A percentile compares a stretch with the other conserved stretches of the same genome.
These are phyloP conservation scores for Caenorhabditis zanzibari DNA, from an alignment of 2,888 invertebrate genomes.

Conservation along the genomic window DNA sequence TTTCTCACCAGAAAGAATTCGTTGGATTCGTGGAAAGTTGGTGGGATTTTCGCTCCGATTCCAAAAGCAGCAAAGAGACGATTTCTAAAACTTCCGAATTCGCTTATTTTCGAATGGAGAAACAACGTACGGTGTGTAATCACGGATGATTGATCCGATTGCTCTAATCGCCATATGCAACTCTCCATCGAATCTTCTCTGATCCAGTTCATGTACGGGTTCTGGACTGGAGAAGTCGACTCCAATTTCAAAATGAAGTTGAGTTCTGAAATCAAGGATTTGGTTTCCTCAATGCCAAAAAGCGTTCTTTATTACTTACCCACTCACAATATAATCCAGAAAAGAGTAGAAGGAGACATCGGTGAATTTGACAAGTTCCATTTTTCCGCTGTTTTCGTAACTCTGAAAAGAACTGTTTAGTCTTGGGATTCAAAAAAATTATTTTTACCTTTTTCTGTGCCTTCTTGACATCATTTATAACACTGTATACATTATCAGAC, in stretches of 20 bases:
- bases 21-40: constrained; percentile 80
- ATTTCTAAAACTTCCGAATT: constrained; percentile 68
- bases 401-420: constrained; percentile 39
- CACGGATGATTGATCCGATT: constrained; percentile 79
- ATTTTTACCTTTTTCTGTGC: constrained; percentile 69
- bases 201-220: constrained; percentile 68
- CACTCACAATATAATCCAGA: constrained; percentile 79
- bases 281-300: too few species aligned
- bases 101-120: background rate
- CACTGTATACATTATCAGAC: constrained; percentile 74
- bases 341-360: constrained; percentile 81
- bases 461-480: constrained; percentile 76
- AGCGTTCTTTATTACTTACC: constrained; percentile 53
- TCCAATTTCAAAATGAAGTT: constrained; percentile 76
- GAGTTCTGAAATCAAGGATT: constrained; percentile 62
- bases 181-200: constrained; percentile 71
- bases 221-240: constrained; percentile 71
- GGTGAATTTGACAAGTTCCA: constrained; percentile 80
- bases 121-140: constrained; percentile 76
- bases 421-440: background rate
- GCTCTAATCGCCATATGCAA: constrained; percentile 79
- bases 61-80: constrained; percentile 81
- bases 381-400: constrained; percentile 77
- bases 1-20: constrained; percentile 79
- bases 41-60: constrained; percentile 82